A percentile compares a stretch with the other conserved stretches of the same genome.
Conservation (phyloP, 2,113 vertebrate species). For the Mustela lutreola region DNA sequence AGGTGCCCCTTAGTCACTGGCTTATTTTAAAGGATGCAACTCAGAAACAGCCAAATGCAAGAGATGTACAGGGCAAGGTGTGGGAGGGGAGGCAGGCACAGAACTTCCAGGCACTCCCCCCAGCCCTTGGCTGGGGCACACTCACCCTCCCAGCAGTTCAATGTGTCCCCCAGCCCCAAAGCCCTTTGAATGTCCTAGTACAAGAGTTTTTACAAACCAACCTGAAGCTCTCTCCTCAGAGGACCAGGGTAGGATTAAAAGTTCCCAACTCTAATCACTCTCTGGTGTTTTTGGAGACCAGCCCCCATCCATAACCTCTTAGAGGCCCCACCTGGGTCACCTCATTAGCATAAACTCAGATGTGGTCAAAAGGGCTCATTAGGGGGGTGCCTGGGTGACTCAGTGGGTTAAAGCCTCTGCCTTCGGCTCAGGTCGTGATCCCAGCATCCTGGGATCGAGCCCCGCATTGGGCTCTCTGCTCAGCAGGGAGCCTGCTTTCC, state of each 20-base stretch:
- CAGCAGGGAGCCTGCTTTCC: too few species aligned
- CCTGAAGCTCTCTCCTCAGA: not conserved
- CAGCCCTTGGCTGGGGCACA: rapidly evolving
- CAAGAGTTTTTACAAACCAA: not conserved
- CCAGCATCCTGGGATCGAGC: too few species aligned
- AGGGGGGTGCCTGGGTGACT: not conserved
- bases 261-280: too few species aligned
- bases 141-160: not conserved
- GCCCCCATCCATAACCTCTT: not conserved
- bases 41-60: not conserved
- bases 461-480: too few species aligned
- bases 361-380: not conserved
- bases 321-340: not conserved
- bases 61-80: rapidly evolving
- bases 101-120: too few species aligned
- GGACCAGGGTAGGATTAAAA: not conserved
- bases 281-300: not conserved
- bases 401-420: too few species aligned
- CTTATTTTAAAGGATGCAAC: not conserved
- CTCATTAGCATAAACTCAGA: not conserved
- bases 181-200: not conserved
- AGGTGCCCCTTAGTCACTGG: not conserved
- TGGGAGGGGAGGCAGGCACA: rapidly evolving
- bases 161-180: rapidly evolving
- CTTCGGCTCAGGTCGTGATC: too few species aligned